Conservation (phyloP, 1,140 invertebrate genomes). For the Tetramorium simillimum region DNA sequence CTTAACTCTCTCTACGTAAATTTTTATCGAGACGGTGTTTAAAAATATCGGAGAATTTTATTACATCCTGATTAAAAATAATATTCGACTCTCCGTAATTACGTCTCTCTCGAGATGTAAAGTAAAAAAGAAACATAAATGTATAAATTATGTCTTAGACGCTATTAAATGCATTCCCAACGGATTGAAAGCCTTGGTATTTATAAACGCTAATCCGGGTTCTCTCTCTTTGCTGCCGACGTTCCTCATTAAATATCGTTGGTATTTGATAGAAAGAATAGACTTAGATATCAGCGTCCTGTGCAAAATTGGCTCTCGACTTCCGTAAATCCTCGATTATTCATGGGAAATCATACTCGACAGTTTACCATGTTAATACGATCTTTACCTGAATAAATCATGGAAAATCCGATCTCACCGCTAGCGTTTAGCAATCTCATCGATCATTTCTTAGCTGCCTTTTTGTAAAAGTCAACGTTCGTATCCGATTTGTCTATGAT, state of each 20-base stretch:
- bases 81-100: neutral
- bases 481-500: neutral
- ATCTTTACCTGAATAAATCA: conserved; percentile 32
- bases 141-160: neutral
- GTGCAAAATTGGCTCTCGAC: conserved; percentile 44
- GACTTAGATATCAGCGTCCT: conserved; percentile 27
- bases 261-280: conserved; percentile 55
- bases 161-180: neutral
- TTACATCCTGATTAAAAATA: neutral
- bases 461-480: neutral
- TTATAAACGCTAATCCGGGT: neutral
- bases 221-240: conserved; percentile 11
- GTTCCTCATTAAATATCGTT: conserved; percentile 59
- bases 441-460: conserved; percentile 22
- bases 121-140: neutral
- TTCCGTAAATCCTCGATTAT: conserved; percentile 47
- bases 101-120: neutral
- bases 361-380: neutral
- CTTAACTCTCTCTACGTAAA: neutral
- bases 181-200: neutral
- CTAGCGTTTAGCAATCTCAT: neutral
- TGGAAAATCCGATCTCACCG: conserved; percentile 14
- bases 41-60: conserved; percentile 1
- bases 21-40: neutral
- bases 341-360: conserved; percentile 30